A percentile compares a stretch with the other conserved stretches of the same genome.
Evolutionary conservation across 2,113 vertebrate genomes (phyloP).

Genomic region (Hemicordylus capensis): DNA sequence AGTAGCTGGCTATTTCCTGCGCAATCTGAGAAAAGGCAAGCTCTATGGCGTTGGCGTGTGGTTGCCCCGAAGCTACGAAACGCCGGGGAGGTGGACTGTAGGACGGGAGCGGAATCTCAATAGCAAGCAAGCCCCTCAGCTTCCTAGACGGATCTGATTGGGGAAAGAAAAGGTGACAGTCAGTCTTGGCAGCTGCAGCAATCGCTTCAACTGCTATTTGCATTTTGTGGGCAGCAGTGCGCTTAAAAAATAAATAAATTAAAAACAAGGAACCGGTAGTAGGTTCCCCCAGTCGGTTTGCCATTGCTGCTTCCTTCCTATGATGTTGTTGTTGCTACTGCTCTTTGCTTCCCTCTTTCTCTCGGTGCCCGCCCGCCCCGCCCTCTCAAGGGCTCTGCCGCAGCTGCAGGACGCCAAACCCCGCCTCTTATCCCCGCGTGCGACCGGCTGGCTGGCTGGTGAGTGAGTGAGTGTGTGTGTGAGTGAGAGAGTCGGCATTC

Average conservation of each 20-base stretch:
- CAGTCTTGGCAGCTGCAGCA: too few species aligned
- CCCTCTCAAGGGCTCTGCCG: conserved; percentile 41
- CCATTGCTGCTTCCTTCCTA: neutral
- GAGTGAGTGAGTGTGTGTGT: neutral
- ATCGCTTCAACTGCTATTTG: neutral
- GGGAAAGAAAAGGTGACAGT: neutral
- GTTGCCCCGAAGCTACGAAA: neutral
- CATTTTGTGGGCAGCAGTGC: neutral
- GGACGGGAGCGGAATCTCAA: too few species aligned
- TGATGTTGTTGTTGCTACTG: neutral
- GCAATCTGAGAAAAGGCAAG: too few species aligned
- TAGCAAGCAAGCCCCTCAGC: neutral
- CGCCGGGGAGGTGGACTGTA: neutral
- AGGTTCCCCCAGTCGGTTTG: neutral
- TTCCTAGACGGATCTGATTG: neutral
- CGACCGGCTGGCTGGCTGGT: neutral
- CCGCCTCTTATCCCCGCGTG: conserved; percentile 51
- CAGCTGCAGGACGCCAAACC: conserved; percentile 46
- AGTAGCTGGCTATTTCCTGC: neutral
- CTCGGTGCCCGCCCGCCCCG: neutral
- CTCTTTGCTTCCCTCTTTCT: neutral
- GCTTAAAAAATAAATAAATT: too few species aligned
- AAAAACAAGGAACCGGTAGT: too few species aligned
- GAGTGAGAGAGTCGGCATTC: neutral
- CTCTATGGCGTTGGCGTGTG: neutral